phyloP scores from a whole-genome alignment of 2,113 vertebrate genomes.

The Dicaeum eximium region DNA sequence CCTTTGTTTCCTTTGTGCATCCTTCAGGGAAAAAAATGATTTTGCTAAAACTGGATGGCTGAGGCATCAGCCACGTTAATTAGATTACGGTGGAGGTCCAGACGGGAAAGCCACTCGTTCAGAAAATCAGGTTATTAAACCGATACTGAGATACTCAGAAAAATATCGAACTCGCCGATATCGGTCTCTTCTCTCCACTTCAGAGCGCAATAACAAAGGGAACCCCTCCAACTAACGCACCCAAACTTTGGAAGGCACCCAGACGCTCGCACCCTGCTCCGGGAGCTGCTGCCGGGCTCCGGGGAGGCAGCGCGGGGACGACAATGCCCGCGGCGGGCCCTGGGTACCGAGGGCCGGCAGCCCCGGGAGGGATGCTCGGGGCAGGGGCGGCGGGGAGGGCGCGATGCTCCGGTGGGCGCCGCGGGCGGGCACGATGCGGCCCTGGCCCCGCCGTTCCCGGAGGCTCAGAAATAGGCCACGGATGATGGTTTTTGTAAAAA shows the following conservation, averaged over 20 bases:
- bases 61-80: background rate
- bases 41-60: background rate
- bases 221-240: background rate
- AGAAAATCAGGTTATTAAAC: slow-evolving; percentile 30
- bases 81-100: background rate
- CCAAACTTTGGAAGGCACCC: slow-evolving; percentile 7
- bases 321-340: background rate
- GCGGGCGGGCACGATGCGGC: background rate
- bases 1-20: slow-evolving; percentile 34
- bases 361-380: background rate
- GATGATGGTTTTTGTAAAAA: background rate
- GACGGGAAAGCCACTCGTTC: background rate
- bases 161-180: background rate
- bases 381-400: background rate
- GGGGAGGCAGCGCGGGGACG: background rate
- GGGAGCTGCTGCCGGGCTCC: background rate
- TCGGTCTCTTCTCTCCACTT: background rate
- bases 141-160: background rate
- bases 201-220: background rate
- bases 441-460: background rate
- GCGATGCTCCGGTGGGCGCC: background rate
- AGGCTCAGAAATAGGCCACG: background rate
- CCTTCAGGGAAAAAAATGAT: background rate
- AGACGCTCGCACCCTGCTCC: background rate
- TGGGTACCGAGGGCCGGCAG: background rate